These are phyloP conservation scores for Agrochola circellaris DNA, from an alignment of 2,888 invertebrate species.

Conservation along the genomic window DNA sequence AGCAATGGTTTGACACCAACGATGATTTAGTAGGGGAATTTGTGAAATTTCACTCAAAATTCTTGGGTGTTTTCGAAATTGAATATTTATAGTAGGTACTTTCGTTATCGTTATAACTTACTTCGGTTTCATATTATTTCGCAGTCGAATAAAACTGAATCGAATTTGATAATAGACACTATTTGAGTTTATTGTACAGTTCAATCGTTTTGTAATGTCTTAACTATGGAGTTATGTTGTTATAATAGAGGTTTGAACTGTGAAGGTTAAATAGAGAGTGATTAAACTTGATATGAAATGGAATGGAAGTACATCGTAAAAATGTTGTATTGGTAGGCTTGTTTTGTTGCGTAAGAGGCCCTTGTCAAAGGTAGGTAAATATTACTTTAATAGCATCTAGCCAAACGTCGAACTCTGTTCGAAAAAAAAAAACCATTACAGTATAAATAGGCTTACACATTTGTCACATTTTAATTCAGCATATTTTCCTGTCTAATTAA, in stretches of 20 bases:
- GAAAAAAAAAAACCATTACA: neutral
- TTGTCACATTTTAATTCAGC: neutral
- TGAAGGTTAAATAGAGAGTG: constrained; percentile 18
- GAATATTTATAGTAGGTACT: neutral
- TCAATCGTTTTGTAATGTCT: constrained; percentile 13
- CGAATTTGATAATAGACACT: constrained; percentile 10
- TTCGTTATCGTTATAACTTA: neutral
- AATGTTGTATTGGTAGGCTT: neutral
- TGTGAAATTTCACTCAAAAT: constrained; percentile 43
- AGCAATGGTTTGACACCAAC: constrained; percentile 49
- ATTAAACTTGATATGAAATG: constrained; percentile 20
- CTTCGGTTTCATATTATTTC: neutral
- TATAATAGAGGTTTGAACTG: constrained; percentile 14
- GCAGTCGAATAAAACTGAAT: constrained; percentile 8
- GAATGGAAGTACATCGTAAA: constrained; percentile 24
- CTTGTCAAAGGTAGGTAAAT: neutral
- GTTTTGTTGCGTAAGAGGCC: constrained; percentile 6
- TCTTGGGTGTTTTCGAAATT: neutral
- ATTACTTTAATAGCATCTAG: neutral
- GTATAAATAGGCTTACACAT: neutral
- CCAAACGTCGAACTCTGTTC: fast-evolving
- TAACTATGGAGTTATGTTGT: constrained; percentile 7
- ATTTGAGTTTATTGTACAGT: constrained; percentile 7
- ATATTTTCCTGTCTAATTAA: constrained; percentile 3
- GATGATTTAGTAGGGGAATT: constrained; percentile 61